These are phyloP conservation scores for Fregetta grallaria DNA, from an alignment of 2,113 vertebrate species.

Conservation along the genomic window DNA sequence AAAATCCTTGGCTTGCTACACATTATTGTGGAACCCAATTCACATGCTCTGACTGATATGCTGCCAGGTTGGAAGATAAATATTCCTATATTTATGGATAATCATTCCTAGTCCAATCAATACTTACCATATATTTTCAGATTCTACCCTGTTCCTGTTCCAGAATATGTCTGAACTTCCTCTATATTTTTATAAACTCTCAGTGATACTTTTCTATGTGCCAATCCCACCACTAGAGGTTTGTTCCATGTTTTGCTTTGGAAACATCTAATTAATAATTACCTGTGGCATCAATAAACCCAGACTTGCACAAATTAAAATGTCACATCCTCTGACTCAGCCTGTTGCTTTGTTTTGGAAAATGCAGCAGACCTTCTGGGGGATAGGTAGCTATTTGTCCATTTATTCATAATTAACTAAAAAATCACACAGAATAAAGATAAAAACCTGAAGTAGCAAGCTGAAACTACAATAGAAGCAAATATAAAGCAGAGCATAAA, in stretches of 20 bases:
- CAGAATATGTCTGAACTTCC: not conserved
- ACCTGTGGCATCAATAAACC: conserved; percentile 9
- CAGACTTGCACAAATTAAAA: conserved; percentile 51
- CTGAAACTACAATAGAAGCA: not conserved
- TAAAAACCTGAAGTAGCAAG: not conserved
- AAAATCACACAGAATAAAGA: not conserved
- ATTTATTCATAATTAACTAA: not conserved
- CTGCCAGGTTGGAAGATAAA: not conserved
- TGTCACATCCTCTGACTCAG: conserved; percentile 61
- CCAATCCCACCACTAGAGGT: not conserved
- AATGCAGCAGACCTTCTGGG: not conserved
- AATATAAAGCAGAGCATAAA: not conserved
- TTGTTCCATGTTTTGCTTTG: conserved; percentile 25
- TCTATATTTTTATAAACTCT: not conserved
- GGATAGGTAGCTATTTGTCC: not conserved
- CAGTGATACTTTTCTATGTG: not conserved
- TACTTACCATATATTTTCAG: not conserved
- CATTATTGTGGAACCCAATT: not conserved
- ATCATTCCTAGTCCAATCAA: not conserved
- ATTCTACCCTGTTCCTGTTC: not conserved
- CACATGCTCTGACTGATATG: not conserved
- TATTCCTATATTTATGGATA: not conserved
- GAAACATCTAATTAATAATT: conserved; percentile 41
- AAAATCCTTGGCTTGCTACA: not conserved
- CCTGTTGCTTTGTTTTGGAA: conserved; percentile 43